Conservation (phyloP, 2,797 vertebrate genomes). For the Neoniphon sammara region DNA sequence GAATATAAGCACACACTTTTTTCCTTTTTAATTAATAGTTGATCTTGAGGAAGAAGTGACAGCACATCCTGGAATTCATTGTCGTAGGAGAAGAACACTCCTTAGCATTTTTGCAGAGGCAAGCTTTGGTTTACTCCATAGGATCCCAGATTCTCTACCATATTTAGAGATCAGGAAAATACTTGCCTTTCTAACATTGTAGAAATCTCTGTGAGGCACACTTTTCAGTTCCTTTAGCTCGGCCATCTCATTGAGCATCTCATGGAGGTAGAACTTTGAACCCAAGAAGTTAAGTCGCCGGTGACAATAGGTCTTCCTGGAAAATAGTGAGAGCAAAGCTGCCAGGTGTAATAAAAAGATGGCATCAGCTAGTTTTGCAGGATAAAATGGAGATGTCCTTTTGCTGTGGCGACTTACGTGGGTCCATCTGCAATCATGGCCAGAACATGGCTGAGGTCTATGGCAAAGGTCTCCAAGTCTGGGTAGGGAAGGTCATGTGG, state of each 20-base stretch:
- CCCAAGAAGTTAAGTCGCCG: conserved; percentile 93
- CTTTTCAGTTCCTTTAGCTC: conserved; percentile 96
- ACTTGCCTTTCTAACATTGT: conserved; percentile 96
- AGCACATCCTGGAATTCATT: not conserved
- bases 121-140: not conserved
- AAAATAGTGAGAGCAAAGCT: conserved; percentile 24
- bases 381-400: conserved; percentile 2
- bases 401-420: conserved; percentile 85
- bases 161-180: not conserved
- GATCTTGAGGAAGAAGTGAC: not conserved
- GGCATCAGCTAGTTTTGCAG: conserved; percentile 22
- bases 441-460: conserved; percentile 92
- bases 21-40: not conserved
- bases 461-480: conserved; percentile 92
- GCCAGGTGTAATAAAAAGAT: not conserved
- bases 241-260: conserved; percentile 97
- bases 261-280: conserved; percentile 96
- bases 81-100: not conserved
- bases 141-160: not conserved
- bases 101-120: not conserved
- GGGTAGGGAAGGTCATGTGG: conserved; percentile 92
- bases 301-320: conserved; percentile 96
- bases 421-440: conserved; percentile 95
- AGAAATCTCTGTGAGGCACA: conserved; percentile 96
- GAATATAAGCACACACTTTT: too few species aligned